These are phyloP conservation scores for Phytoseiulus persimilis DNA, from an alignment of 2,888 invertebrate genomes.

Conservation along the genomic window DNA sequence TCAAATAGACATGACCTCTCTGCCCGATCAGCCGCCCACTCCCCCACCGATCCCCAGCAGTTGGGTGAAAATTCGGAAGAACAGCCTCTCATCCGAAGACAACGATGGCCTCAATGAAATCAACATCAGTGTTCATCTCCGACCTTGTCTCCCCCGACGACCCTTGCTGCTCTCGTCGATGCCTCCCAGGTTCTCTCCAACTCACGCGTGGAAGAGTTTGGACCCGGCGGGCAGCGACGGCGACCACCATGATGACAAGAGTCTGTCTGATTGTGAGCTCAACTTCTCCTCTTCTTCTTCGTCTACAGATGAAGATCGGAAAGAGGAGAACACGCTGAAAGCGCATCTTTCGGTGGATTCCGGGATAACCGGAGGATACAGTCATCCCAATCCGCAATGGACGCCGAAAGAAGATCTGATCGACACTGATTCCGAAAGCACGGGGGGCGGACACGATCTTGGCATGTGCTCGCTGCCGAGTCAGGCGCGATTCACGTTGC, in stretches of 20 bases:
- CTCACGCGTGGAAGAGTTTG: slow-evolving; percentile 33
- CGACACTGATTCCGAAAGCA: slow-evolving; percentile 21
- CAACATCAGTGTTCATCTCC: slow-evolving; percentile 19
- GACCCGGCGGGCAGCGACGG: slow-evolving; percentile 34
- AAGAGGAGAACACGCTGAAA: slow-evolving; percentile 20
- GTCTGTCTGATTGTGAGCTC: slow-evolving; percentile 21
- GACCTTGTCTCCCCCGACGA: slow-evolving; percentile 30
- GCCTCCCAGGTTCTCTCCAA: slow-evolving; percentile 12
- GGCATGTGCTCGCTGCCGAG: slow-evolving; percentile 7
- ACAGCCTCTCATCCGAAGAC: slow-evolving; percentile 10
- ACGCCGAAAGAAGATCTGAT: slow-evolving; percentile 36
- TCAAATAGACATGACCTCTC: slow-evolving; percentile 7
- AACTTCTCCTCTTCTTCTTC: slow-evolving; percentile 36
- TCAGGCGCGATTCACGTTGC: slow-evolving; percentile 27
- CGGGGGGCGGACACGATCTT: background rate
- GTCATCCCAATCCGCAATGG: slow-evolving; percentile 30
- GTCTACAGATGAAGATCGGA: slow-evolving; percentile 29
- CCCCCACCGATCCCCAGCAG: slow-evolving; percentile 13
- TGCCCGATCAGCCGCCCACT: slow-evolving; percentile 25
- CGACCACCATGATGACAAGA: slow-evolving; percentile 15
- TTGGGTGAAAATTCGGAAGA: slow-evolving; percentile 18
- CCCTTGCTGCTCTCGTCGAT: background rate
- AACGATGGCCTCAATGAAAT: background rate
- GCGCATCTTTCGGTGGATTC: slow-evolving; percentile 35
- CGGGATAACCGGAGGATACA: slow-evolving; percentile 37